phyloP scores from a whole-genome alignment of 2,113 vertebrate genomes.

The Paramormyrops kingsleyae region DNA sequence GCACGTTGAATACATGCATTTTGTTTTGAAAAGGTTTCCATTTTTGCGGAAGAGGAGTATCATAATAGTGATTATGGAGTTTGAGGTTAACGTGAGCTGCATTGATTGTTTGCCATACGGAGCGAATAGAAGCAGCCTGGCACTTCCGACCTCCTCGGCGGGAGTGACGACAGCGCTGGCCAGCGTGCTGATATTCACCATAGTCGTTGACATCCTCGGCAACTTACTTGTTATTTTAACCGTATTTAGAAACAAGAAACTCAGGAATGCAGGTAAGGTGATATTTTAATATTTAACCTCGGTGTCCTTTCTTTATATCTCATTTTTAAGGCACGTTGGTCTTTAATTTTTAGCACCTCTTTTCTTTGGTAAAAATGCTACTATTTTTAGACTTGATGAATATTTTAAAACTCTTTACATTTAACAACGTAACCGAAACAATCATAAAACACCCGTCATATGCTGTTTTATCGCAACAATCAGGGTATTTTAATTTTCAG shows the following conservation, averaged over 20 bases:
- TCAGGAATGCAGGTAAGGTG: constrained; percentile 50
- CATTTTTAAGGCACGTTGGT: background rate
- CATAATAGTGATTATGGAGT: constrained; percentile 11
- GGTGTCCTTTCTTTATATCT: background rate
- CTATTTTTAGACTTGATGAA: background rate
- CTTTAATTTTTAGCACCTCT: background rate
- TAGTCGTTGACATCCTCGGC: constrained; percentile 51
- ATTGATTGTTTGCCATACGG: constrained; percentile 32
- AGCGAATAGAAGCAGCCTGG: constrained; percentile 20
- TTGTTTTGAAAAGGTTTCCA: background rate
- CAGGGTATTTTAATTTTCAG: background rate
- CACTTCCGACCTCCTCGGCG: constrained; percentile 21
- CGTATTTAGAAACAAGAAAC: constrained; percentile 53
- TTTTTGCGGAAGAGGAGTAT: background rate
- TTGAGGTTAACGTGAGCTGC: constrained; percentile 43
- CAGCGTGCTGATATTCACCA: constrained; percentile 49
- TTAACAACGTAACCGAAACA: background rate
- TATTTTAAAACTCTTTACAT: background rate
- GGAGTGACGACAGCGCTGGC: constrained; percentile 33
- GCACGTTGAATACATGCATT: background rate
- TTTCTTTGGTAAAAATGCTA: background rate
- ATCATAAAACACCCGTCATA: background rate
- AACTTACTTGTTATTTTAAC: constrained; percentile 49
- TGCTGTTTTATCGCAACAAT: background rate
- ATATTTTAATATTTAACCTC: background rate